Conservation (phyloP, 2,888 invertebrate genomes). For the Chrysomela aeneicollis region DNA sequence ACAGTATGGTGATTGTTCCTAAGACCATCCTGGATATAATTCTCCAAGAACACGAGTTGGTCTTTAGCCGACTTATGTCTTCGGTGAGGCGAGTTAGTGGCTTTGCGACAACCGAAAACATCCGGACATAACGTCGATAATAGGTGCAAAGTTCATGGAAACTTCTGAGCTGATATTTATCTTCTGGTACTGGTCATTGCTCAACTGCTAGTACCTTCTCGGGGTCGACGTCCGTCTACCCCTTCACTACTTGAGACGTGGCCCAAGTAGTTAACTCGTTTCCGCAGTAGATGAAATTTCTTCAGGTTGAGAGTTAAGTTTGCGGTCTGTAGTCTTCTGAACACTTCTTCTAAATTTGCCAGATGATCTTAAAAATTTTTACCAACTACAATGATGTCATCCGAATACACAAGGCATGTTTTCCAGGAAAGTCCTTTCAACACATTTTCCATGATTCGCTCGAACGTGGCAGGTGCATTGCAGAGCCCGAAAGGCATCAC, state of each 20-base stretch:
- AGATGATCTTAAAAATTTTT: slow-evolving; percentile 38
- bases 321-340: neutral
- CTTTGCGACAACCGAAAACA: too few species aligned
- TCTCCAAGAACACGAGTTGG: too few species aligned
- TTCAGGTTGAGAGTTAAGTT: neutral
- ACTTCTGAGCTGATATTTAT: slow-evolving; percentile 20
- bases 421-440: slow-evolving; percentile 34
- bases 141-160: too few species aligned
- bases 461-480: slow-evolving; percentile 45
- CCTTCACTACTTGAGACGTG: slow-evolving; percentile 2
- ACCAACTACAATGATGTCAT: slow-evolving; percentile 40
- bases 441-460: slow-evolving; percentile 41
- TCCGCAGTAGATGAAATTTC: slow-evolving; percentile 14
- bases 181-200: slow-evolving; percentile 32
- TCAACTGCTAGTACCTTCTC: slow-evolving; percentile 7
- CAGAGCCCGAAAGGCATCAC: slow-evolving; percentile 41
- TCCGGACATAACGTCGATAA: too few species aligned
- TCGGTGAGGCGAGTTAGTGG: too few species aligned
- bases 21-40: too few species aligned
- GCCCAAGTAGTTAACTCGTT: slow-evolving; percentile 27
- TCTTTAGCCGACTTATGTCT: too few species aligned
- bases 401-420: slow-evolving; percentile 39
- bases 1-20: too few species aligned
- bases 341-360: slow-evolving; percentile 28
- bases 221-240: neutral